Evolutionary conservation across 2,113 vertebrate species (phyloP), one percentile per base, ranked within the genome.

Genomic region (Atlantisia rogersi): DNA sequence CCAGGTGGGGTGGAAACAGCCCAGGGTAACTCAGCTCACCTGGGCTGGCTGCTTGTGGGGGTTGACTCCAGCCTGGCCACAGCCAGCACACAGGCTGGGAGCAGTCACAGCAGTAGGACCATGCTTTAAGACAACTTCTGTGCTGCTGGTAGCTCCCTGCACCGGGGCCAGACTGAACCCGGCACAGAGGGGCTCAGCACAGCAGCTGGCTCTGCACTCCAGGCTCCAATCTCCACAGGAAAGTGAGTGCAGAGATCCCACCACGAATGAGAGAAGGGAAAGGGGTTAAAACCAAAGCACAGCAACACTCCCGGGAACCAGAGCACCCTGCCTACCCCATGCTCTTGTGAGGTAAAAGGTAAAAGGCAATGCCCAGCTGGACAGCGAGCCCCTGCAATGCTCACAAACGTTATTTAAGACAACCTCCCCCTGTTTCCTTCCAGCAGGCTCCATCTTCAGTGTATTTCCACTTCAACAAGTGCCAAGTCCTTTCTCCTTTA

Each of bases 91-190:
- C 44, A 46, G 44, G 44, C 44, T 46, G 17, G 44, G 44, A 46
- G 17, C 44, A 74, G 31, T 13, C 85, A n/a, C 50, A 63, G 70
- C n/a, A 68, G 31, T 15, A 55, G 63, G 16, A 56, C 3, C 11
- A 2, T 1, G 4, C 58, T 64, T 76, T 17, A 68, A 31, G 86
- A n/a, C 8, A 24, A n/a, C 25, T 37, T 40, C 1, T 44, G 25
- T 63, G 39, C 4, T 50, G 53, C 56, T 55, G 74, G 74, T 32
- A 55, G 56, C 58, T 75, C 46, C 46, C n/a, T 3, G 6, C 2
- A 1, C 1, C 2, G 20, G 15, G 6, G 25, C 6, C 1, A 2
- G 71, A 65, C 18, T 2, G 0, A 55, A 5, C 35, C 11, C 0
- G 0, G 70, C 75, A 18, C 14, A 4, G 15, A 21, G 55, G 69